Percentiles rank a stretch among this genome's conserved stretches.
phyloP scores from a whole-genome alignment of 1,140 invertebrate species.

The Parapsyche elsis region DNA sequence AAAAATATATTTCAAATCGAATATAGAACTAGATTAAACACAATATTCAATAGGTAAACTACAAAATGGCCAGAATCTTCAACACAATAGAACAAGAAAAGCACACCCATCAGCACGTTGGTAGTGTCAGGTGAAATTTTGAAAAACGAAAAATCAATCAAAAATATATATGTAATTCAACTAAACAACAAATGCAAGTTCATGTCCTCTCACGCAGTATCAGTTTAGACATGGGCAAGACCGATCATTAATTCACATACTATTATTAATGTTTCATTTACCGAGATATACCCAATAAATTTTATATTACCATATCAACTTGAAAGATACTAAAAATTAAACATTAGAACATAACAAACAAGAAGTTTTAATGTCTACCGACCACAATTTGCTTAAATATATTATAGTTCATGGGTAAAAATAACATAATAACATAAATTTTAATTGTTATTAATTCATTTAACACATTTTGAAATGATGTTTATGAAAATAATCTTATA shows the following conservation, averaged over 20 bases:
- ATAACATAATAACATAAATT: too few relatives aligned
- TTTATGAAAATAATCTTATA: too few relatives aligned
- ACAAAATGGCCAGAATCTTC: conserved; percentile 41
- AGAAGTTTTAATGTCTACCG: too few relatives aligned
- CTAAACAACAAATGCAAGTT: conserved; percentile 40
- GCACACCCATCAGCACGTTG: conserved; percentile 51
- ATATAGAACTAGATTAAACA: conserved; percentile 40
- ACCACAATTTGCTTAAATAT: too few relatives aligned
- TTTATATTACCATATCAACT: not conserved
- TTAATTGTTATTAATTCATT: too few relatives aligned
- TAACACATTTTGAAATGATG: too few relatives aligned
- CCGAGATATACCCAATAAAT: not conserved
- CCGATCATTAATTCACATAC: not conserved
- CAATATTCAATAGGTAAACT: conserved; percentile 39
- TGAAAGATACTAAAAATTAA: not conserved
- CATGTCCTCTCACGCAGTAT: conserved; percentile 31
- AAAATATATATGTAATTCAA: not conserved
- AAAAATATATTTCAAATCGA: conserved; percentile 28
- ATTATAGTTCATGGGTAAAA: too few relatives aligned
- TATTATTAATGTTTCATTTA: not conserved
- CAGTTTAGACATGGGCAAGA: not conserved
- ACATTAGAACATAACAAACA: not conserved
- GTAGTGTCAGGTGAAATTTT: conserved; percentile 42
- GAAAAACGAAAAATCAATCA: conserved; percentile 7
- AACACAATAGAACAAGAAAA: conserved; percentile 49